Percentiles rank a stretch among this genome's conserved stretches.
Conservation (phyloP, 2,888 invertebrate genomes). For the Micoletzkya japonica region DNA sequence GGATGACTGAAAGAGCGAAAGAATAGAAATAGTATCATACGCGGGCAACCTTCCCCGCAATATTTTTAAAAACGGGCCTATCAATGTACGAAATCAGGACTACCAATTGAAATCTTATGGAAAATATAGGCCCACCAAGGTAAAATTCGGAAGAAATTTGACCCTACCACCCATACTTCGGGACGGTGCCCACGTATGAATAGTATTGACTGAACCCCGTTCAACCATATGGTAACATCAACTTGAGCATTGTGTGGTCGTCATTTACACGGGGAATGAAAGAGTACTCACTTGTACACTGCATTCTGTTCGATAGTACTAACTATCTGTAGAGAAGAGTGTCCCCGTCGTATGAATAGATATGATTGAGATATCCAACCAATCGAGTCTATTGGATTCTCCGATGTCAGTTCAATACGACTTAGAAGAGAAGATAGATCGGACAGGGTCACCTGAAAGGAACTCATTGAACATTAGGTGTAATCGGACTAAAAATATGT, state of each 20-base stretch:
- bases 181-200: not conserved
- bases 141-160: not conserved
- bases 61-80: too few relatives aligned
- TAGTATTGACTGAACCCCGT: not conserved
- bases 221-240: too few relatives aligned
- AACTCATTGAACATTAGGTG: not conserved
- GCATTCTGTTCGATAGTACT: not conserved
- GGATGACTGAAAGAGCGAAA: not conserved
- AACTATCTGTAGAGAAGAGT: not conserved
- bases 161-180: too few relatives aligned
- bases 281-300: constrained; percentile 18
- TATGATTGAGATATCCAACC: constrained; percentile 14
- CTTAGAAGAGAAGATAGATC: constrained; percentile 13
- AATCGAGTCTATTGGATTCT: constrained; percentile 6
- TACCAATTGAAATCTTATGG: too few relatives aligned
- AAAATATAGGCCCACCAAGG: too few relatives aligned
- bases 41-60: too few relatives aligned
- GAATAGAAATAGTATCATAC: not conserved
- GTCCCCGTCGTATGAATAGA: constrained; percentile 1
- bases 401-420: not conserved
- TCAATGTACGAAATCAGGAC: not conserved
- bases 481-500: not conserved
- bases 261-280: too few relatives aligned
- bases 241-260: too few relatives aligned
- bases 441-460: constrained; percentile 2